Percentiles rank a stretch among this genome's conserved stretches.
phyloP scores from a whole-genome alignment of 2,797 vertebrate species.

The Mormyrus proboscirostris region DNA sequence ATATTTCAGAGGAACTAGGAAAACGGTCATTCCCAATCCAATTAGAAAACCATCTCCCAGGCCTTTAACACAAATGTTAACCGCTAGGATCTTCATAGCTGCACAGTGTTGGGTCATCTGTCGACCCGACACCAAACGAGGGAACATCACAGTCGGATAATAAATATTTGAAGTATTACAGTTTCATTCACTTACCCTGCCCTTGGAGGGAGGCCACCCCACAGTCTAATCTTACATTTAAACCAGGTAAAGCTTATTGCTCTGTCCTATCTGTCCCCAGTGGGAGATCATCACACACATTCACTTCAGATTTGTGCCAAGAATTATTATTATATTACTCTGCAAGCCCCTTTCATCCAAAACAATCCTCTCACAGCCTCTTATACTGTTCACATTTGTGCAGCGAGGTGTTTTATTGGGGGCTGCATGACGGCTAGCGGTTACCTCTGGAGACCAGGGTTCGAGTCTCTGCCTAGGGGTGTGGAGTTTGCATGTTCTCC shows the following conservation, averaged over 20 bases:
- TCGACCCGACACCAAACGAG: neutral
- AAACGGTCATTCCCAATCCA: neutral
- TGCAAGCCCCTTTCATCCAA: neutral
- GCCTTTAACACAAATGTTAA: neutral
- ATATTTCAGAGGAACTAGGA: slow-evolving; percentile 15
- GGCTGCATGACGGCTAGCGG: neutral
- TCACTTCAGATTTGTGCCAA: neutral
- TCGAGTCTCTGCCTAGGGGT: neutral
- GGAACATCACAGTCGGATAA: neutral
- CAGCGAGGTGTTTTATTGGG: neutral
- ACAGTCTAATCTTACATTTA: neutral
- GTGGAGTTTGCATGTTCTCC: neutral
- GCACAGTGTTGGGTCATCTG: neutral
- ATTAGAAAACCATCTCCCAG: neutral
- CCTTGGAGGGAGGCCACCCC: neutral
- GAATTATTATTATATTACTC: neutral
- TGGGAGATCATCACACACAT: neutral
- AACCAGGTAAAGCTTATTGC: neutral
- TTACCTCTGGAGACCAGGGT: neutral
- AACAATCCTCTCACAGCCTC: neutral
- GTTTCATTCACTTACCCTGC: neutral
- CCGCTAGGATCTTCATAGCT: neutral
- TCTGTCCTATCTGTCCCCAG: neutral
- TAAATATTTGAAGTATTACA: neutral
- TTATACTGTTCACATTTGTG: neutral